Conservation (phyloP, 2,888 invertebrate species). For the Eulithis prunata region DNA sequence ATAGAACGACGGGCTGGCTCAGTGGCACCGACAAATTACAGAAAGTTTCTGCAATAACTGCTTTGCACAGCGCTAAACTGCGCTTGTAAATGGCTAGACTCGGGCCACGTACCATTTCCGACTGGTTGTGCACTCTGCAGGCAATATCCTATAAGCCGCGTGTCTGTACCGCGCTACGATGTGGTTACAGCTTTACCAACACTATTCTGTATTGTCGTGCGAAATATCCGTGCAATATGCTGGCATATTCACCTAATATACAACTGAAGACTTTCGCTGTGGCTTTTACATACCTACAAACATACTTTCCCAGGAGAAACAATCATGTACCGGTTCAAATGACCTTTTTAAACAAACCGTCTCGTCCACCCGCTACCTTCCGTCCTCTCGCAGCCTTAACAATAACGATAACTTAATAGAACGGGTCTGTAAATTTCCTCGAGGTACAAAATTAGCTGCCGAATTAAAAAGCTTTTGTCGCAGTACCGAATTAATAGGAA, state of each 20-base stretch:
- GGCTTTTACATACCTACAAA: too few relatives aligned
- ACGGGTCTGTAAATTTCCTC: slow-evolving; percentile 1
- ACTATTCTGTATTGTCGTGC: not conserved
- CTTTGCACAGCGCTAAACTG: slow-evolving; percentile 1
- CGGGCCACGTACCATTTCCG: slow-evolving; percentile 10
- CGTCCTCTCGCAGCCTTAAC: not conserved
- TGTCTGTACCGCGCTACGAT: slow-evolving; percentile 7
- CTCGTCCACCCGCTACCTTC: not conserved
- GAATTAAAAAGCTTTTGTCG: slow-evolving; percentile 12
- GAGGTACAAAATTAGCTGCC: slow-evolving; percentile 20
- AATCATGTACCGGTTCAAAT: not conserved
- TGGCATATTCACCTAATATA: not conserved
- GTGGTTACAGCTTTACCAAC: slow-evolving; percentile 5
- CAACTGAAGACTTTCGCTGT: too few relatives aligned
- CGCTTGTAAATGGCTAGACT: not conserved
- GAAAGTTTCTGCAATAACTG: not conserved
- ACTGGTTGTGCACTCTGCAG: not conserved
- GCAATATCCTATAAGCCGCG: slow-evolving; percentile 13
- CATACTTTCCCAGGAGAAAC: too few relatives aligned
- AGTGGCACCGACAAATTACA: slow-evolving; percentile 2
- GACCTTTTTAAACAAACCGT: not conserved
- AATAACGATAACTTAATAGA: slow-evolving; percentile 11
- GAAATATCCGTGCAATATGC: not conserved
- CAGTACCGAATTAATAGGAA: slow-evolving; percentile 35
- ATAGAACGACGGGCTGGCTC: not conserved